Evolutionary conservation across 2,888 invertebrate species (phyloP), one percentile per base, ranked within the genome.

Genomic region (Sesia apiformis): DNA sequence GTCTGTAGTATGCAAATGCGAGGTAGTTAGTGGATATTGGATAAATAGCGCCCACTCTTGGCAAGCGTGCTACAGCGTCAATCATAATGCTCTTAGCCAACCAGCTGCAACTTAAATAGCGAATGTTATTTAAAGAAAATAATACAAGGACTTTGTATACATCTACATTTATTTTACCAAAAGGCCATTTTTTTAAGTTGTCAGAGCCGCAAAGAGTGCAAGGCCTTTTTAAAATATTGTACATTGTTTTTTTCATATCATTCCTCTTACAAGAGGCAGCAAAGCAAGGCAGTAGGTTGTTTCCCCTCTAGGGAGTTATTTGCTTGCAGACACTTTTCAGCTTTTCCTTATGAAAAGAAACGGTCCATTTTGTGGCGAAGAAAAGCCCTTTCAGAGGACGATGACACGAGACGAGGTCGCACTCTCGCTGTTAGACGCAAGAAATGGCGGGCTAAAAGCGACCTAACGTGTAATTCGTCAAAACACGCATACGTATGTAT

Each of bases 261-360:
- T 75, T 74, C 73, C 72, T 72, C 67, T 60, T 72, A 69, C 75
- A 76, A 74, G 70, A 75, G 68, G 69, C 75, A 74, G 79, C 77
- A 85, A 86, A 84, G 81, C 83, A 79, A 85, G 86, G 83, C 89
- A 87, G 86, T 87, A 80, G 86, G 86, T 78, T 79, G 82, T 81
- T 77, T 52, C 66, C 79, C 88, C 88, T 83, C 88, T 70, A 81
- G 89, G 88, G 88, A 89, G 84, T 84, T 86, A 87, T 88, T 86
- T 87, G 89, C 86, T 82, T 81, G 89, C 76, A 88, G 88, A 88
- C 89, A 88, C 87, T 88, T 88, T 88, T 86, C 85, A 88, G 84
- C 81, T 84, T 86, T 86, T 86, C 81, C 84, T 86, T 86, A 85
- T 89, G 88, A 88, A 88, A 88, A 88, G 89, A 86, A 88, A 87